Evolutionary conservation across 2,797 vertebrate genomes (phyloP).

Genomic region (Acridotheres tristis): DNA sequence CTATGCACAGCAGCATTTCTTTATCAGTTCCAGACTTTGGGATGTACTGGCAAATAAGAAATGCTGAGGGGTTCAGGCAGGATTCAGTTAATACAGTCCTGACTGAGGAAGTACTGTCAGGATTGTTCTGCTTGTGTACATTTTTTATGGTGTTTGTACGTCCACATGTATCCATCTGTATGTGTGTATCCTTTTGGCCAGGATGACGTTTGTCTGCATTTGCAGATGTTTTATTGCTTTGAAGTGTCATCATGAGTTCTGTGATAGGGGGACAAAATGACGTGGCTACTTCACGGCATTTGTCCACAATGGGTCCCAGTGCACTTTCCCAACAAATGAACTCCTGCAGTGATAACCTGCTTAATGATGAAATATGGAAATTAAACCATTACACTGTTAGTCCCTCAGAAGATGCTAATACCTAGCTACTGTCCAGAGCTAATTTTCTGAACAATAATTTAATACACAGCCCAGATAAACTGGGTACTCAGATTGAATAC

Average conservation of each 20-base stretch:
- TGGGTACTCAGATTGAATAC: constrained; percentile 67
- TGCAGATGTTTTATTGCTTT: background rate
- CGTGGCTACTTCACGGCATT: background rate
- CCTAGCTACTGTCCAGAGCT: constrained; percentile 50
- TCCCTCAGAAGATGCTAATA: constrained; percentile 27
- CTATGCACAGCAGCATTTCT: background rate
- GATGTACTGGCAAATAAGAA: background rate
- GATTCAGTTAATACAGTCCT: background rate
- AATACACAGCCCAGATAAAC: constrained; percentile 57
- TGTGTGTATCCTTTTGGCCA: background rate
- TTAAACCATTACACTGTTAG: background rate
- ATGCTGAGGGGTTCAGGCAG: background rate
- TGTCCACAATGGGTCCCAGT: background rate
- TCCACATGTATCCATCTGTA: background rate
- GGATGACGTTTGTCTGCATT: background rate
- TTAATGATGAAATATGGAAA: constrained; percentile 8
- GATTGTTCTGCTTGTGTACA: background rate
- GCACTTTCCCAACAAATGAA: background rate
- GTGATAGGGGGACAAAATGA: background rate
- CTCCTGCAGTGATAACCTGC: background rate
- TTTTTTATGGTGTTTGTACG: background rate
- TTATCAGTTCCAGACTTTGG: background rate
- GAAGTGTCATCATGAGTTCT: background rate
- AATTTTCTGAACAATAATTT: constrained; percentile 70
- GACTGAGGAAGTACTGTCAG: background rate